Percentiles rank a stretch among this genome's conserved stretches.
These are phyloP conservation scores for Hoplostethus atlanticus DNA, from an alignment of 2,797 vertebrate species.

Conservation along the genomic window DNA sequence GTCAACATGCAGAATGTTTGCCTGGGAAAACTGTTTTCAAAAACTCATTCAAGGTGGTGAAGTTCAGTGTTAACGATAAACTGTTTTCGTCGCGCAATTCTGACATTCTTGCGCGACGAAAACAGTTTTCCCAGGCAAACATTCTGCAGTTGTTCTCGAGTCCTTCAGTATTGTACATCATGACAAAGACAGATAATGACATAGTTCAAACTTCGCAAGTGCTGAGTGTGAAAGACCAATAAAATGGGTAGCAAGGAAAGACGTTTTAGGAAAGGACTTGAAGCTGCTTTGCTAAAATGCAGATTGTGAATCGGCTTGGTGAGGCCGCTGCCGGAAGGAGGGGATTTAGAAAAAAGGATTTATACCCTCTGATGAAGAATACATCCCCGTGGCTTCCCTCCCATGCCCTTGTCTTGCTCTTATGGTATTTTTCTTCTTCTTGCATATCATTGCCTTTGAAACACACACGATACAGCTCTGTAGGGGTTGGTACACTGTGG, in stretches of 20 bases:
- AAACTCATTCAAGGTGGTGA: conserved; percentile 9
- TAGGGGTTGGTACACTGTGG: not conserved
- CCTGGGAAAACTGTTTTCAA: conserved; percentile 9
- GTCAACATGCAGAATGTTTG: not conserved
- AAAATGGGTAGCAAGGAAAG: not conserved
- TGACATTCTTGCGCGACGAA: too few species aligned
- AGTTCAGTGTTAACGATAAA: conserved; percentile 29
- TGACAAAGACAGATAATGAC: conserved; percentile 53
- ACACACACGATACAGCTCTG: not conserved
- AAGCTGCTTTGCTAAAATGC: conserved; percentile 10
- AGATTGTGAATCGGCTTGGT: not conserved
- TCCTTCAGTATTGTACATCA: conserved; percentile 54
- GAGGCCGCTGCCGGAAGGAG: not conserved
- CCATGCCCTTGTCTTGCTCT: not conserved
- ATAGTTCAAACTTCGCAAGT: conserved; percentile 2
- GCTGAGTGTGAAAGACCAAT: conserved; percentile 30
- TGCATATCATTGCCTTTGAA: not conserved
- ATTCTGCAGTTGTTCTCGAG: conserved; percentile 12
- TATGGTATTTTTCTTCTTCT: conserved; percentile 1
- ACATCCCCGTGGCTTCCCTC: not conserved
- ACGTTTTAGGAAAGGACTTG: not conserved
- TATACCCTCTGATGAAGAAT: not conserved
- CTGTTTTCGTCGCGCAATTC: too few species aligned
- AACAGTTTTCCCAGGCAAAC: conserved; percentile 2
- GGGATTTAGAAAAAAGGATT: conserved; percentile 2